Evolutionary conservation across 1,140 invertebrate genomes (phyloP).

Genomic region (Psilanteris sp.): DNA sequence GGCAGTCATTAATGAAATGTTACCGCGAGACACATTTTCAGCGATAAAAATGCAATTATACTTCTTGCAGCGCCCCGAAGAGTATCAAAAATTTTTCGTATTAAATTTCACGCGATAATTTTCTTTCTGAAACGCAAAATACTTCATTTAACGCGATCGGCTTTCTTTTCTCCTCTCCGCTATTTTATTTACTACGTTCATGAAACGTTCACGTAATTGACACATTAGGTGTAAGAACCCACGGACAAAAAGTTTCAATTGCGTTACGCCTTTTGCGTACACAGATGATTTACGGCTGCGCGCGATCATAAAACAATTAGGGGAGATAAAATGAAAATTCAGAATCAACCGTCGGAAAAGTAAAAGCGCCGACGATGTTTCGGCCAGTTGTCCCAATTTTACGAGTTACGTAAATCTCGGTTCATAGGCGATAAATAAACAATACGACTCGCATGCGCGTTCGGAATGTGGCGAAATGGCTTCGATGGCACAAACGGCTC

Average conservation of each 20-base stretch:
- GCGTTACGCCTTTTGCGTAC: conserved; percentile 59
- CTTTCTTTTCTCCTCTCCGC: background rate
- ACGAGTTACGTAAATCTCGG: conserved; percentile 38
- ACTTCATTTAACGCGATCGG: no score
- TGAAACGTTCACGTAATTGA: conserved; percentile 54
- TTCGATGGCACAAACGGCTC: conserved; percentile 2
- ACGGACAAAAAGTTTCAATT: conserved; percentile 59
- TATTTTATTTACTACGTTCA: conserved; percentile 42
- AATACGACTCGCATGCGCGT: conserved; percentile 26
- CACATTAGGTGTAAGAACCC: conserved; percentile 49
- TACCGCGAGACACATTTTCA: no score
- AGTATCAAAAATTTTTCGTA: background rate
- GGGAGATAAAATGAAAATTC: conserved; percentile 50
- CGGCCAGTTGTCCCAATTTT: conserved; percentile 15
- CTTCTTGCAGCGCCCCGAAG: no score
- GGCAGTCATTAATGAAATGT: no score
- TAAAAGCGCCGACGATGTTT: conserved; percentile 34
- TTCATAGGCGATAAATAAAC: conserved; percentile 50
- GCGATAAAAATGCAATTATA: no score
- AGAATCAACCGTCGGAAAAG: conserved; percentile 22
- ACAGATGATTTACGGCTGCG: conserved; percentile 44
- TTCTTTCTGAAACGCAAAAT: no score
- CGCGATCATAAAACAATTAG: conserved; percentile 57
- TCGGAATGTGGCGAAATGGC: no score
- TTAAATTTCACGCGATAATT: background rate